These are phyloP conservation scores for Lacanobia oleracea DNA, from an alignment of 2,888 invertebrate species.

Conservation along the genomic window DNA sequence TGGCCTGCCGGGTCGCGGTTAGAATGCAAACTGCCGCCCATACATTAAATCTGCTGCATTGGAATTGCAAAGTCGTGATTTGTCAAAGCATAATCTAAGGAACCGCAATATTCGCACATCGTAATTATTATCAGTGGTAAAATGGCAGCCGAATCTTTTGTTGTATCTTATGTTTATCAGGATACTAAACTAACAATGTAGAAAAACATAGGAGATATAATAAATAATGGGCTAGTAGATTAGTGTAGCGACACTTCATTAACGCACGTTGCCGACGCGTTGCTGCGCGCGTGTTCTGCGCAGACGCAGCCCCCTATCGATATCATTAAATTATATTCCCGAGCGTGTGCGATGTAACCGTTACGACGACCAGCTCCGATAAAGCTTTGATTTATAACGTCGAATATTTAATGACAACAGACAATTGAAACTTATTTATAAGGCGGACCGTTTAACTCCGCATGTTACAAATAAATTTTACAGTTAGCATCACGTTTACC, in stretches of 20 bases:
- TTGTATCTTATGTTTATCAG: constrained; percentile 47
- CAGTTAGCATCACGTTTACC: constrained; percentile 84
- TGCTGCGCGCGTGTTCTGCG: constrained; percentile 64
- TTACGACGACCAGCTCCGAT: constrained; percentile 83
- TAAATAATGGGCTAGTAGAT: constrained; percentile 46
- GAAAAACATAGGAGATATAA: constrained; percentile 4
- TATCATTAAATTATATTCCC: constrained; percentile 86
- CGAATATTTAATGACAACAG: constrained; percentile 88
- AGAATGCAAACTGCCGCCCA: constrained; percentile 91
- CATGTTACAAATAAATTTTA: constrained; percentile 86
- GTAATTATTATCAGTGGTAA: constrained; percentile 89
- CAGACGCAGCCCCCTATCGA: constrained; percentile 79
- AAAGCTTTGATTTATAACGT: constrained; percentile 88
- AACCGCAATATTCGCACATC: constrained; percentile 90
- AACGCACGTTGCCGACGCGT: constrained; percentile 53
- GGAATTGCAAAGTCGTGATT: constrained; percentile 91
- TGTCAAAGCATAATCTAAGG: constrained; percentile 91
- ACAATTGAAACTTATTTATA: constrained; percentile 90
- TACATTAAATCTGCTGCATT: constrained; percentile 90
- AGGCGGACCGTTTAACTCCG: constrained; percentile 81
- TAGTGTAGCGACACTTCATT: constrained; percentile 64
- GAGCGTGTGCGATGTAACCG: constrained; percentile 83
- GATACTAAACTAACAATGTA: constrained; percentile 1
- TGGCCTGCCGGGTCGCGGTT: constrained; percentile 89
- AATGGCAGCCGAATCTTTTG: constrained; percentile 87